Base-by-base conservation (phyloP, 2,797 vertebrate genomes). In the Syngnathus rostellatus region DNA sequence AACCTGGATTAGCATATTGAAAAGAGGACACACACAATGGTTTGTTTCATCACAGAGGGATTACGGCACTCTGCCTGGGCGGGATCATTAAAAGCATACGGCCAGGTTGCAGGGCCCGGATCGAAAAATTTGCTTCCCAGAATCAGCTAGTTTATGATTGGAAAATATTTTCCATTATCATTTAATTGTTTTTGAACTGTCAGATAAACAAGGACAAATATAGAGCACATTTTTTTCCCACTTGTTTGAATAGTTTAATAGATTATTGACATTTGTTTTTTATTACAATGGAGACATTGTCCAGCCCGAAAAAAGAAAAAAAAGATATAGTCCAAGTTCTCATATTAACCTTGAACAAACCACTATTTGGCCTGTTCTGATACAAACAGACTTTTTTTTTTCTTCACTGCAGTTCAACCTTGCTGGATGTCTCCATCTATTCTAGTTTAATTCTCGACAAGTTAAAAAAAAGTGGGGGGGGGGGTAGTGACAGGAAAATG, bases 1-100 rank as follows among this genome's bases (percentile, higher is more conserved):
- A 88, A 84, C 81, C 77, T 59, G 84, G 79, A 88, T 89, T 87
- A 86, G 73, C 85, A 89, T 88, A 81, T 79, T 83, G 80, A 80
- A 80, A 70, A 65, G 68, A 87, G 81, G 80, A 78, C 81, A 82
- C 74, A 86, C 77, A 88, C 85, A 89, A 84, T 85, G 72, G 85
- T 85, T 82, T 85, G 70, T 87, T 81, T 84, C 79, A 87, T 86
- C 84, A 84, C 73, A 72, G 81, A 68, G 72, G 77, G 81, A 80
- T 86, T 81, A 83, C 71, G 81, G 77, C 68, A 65, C 72, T 82
- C n/a, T 51, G n/a, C 81, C 76, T 83, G 75, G 78, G 77, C 74
- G 75, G 77, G 72, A 81, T 83, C 82, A 84, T 86, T 85, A 83
- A 83, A 84, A 82, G 77, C 75, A 80, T 76, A 74, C 72, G 76